Base-by-base conservation (phyloP, 1,140 invertebrate species). In the Rhagoletis pomonella region DNA sequence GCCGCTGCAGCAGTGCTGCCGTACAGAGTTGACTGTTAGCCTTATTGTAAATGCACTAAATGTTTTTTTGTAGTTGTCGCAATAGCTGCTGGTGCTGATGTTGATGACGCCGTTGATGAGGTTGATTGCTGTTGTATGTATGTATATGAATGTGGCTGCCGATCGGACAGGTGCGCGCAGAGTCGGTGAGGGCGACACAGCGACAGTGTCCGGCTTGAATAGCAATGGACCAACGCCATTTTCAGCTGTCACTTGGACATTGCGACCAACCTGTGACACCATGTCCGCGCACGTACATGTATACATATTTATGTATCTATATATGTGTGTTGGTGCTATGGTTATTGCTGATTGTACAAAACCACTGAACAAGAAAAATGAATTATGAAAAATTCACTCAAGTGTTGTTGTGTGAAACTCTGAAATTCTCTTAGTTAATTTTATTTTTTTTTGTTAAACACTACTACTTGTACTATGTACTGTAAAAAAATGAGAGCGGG, bases 341-440 rank as follows among this genome's bases (percentile, higher is more conserved):
- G 73, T 81, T 81, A 81, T 81, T 90, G 90, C 90, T 91, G 90
- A 91, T 91, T 91, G 90, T 91, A 91, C 90, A 90, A 91, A 91
- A 91, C 90, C 90, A 91, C 90, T 91, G 90, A 91, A 91, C 90
- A 91, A 91, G 90, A 91, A 91, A 91, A 91, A 91, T 91, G 91
- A 91, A 91, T 91, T 91, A 91, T 91, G 91, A 90, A 91, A 91
- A 91, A 91, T 90, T 29, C 73, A 55, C 73, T 81, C 47, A 81
- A 81, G 73, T 81, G 17, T 81, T 29, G 47, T 81, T 58, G 64
- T 19, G 6, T 67, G 64, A 67, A 29, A 4, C 64, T 4, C 1
- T 67, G 64, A 67, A 67, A 67, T 67, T 19, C 29, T 67, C 17
- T 67, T 29, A 29, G 29, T 29, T 29, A 29, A 29, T 29, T 29